Conservation (phyloP, 2,888 invertebrate species). For the Lottia gigantea region DNA sequence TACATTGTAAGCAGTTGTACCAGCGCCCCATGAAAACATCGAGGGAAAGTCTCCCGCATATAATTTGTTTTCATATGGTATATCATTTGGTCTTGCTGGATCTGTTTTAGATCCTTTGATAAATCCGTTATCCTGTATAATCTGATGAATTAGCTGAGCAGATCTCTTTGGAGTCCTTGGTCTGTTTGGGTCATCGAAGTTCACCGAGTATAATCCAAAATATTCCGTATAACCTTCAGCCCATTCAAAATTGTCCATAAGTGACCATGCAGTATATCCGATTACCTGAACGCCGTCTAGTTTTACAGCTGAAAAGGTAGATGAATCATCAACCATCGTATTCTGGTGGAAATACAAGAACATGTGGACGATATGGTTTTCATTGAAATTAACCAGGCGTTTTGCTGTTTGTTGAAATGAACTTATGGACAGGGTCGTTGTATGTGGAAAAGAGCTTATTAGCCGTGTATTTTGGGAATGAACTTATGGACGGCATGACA, state of each 20-base stretch:
- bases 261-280: conserved; percentile 82
- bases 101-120: conserved; percentile 25
- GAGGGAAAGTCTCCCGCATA: conserved; percentile 37
- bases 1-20: conserved; percentile 73
- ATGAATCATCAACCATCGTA: too few species aligned
- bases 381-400: too few species aligned
- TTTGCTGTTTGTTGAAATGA: too few species aligned
- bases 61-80: conserved; percentile 19
- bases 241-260: conserved; percentile 90
- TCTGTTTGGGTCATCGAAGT: conserved; percentile 77
- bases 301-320: conserved; percentile 38
- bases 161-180: conserved; percentile 78
- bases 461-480: too few species aligned
- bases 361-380: too few species aligned
- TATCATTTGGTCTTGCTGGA: conserved; percentile 10
- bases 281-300: conserved; percentile 61
- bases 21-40: conserved; percentile 57
- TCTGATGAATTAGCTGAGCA: conserved; percentile 47
- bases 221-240: conserved; percentile 77
- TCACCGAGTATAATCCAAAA: conserved; percentile 80
- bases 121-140: conserved; percentile 53
- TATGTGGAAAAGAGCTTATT: too few species aligned
- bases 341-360: too few species aligned
- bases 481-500: too few species aligned
- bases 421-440: too few species aligned